Evolutionary conservation across 2,113 vertebrate genomes (phyloP).

Genomic region (Glaucidium brasilianum): DNA sequence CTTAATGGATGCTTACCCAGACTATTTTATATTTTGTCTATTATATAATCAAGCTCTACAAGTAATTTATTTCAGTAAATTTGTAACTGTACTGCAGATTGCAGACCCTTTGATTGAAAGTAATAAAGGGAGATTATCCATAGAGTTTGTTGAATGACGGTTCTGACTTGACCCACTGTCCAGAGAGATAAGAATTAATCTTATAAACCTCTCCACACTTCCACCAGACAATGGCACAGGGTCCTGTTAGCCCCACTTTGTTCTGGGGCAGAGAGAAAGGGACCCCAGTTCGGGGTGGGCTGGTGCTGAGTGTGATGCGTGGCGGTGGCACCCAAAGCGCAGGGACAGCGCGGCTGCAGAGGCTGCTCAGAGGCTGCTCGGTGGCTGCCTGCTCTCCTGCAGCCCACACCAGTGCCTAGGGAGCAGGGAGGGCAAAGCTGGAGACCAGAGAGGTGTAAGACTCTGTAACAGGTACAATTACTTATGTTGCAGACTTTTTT

Average conservation of each 20-base stretch:
- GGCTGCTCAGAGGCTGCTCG: neutral
- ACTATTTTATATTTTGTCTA: conserved; percentile 44
- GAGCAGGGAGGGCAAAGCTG: neutral
- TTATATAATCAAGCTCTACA: conserved; percentile 69
- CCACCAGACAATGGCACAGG: neutral
- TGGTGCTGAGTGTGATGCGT: accelerated
- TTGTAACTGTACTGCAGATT: conserved; percentile 70
- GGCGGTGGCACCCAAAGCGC: accelerated
- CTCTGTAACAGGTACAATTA: neutral
- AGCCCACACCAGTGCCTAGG: neutral
- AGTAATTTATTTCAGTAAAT: conserved; percentile 72
- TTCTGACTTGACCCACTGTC: conserved; percentile 79
- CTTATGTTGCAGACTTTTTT: neutral
- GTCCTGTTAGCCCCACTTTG: conserved; percentile 31
- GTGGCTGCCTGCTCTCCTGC: neutral
- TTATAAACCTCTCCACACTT: conserved; percentile 72
- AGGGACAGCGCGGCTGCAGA: neutral
- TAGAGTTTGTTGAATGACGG: conserved; percentile 61
- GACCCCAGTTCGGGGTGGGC: neutral
- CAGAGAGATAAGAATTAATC: conserved; percentile 77
- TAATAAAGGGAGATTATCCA: conserved; percentile 78
- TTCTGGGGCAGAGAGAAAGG: conserved; percentile 28
- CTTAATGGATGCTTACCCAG: conserved; percentile 20
- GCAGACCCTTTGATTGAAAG: conserved; percentile 78
- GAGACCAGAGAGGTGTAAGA: neutral